phyloP scores from a whole-genome alignment of 1,140 invertebrate species.

The Drosophila eugracilis region DNA sequence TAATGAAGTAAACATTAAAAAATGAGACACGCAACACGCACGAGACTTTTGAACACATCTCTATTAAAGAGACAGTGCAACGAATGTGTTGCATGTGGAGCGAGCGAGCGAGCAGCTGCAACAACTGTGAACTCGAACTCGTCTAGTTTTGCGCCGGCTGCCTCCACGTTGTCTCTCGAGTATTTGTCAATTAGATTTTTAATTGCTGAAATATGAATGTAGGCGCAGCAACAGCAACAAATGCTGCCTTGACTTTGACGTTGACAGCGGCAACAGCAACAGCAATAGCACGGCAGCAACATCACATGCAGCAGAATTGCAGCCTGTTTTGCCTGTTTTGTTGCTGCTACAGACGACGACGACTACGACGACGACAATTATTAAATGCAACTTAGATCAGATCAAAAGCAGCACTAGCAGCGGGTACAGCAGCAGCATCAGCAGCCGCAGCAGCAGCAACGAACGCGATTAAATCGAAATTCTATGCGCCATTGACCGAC shows the following conservation, averaged over 20 bases:
- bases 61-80: slow-evolving; percentile 39
- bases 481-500: slow-evolving; percentile 66
- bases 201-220: slow-evolving; percentile 84
- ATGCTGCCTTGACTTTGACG: slow-evolving; percentile 47
- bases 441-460: slow-evolving; percentile 26
- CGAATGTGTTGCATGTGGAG: slow-evolving; percentile 61
- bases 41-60: neutral
- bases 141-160: slow-evolving; percentile 44
- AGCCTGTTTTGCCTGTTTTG: slow-evolving; percentile 72
- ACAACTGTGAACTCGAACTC: slow-evolving; percentile 43
- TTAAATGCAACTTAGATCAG: slow-evolving; percentile 82
- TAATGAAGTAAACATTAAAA: neutral
- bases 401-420: slow-evolving; percentile 52
- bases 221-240: slow-evolving; percentile 63
- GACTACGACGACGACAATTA: slow-evolving; percentile 63
- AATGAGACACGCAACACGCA: slow-evolving; percentile 6
- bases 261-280: slow-evolving; percentile 52
- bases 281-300: slow-evolving; percentile 48
- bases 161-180: slow-evolving; percentile 77
- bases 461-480: slow-evolving; percentile 81
- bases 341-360: slow-evolving; percentile 50
- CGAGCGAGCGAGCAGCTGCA: no score
- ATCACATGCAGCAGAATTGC: slow-evolving; percentile 34
- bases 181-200: slow-evolving; percentile 84
- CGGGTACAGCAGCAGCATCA: slow-evolving; percentile 28